Base-by-base conservation (phyloP, 2,888 invertebrate species). In the Gasteruption jaculator region DNA sequence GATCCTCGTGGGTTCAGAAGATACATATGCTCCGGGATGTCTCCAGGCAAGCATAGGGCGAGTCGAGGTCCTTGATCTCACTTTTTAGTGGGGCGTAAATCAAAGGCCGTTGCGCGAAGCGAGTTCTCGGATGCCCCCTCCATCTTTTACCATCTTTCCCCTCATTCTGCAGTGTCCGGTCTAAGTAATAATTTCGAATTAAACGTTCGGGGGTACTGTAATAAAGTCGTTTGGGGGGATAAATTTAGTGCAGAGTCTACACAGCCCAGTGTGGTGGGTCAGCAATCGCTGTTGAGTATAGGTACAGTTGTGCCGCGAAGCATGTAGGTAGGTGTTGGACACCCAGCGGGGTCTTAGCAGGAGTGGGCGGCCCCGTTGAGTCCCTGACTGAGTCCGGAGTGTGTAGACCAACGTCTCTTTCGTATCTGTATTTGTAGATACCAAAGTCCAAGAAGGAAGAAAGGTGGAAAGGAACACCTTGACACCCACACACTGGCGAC, bases 301-400 rank as follows among this genome's bases (percentile, higher is more conserved):
- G 48, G 53, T 56, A 56, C 58, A 52, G 60, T 61, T 54, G 60
- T 59, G 58, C 53, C 57, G 54, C 55, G 53, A n/a, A 57, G 52
- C 53, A 55, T 61, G 62, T 63, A 61, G 66, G 66, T 67, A 67
- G 67, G 67, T 67, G 67, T 68, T 58, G 67, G 67, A 66, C 65
- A 67, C 65, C 63, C 67, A 66, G 67, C 67, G 60, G 67, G 67
- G 60, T 61, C 60, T n/a, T 55, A 59, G 47, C 43, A 46, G 57
- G 58, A 63, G 66, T 65, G 65, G 66, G 66, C 64, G 66, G 61
- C 58, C n/a, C 53, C 58, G 56, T 49, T 57, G 56, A 56, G 58
- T 45, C 51, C 53, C 53, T 54, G 56, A 49, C 46, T 19, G 39
- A 54, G 48, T 52, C 46, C 50, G 43, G 38, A 33, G 57, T 46